Evolutionary conservation across 2,113 vertebrate genomes (phyloP), one percentile per base, ranked within the genome.

Genomic region (Mobula hypostoma): DNA sequence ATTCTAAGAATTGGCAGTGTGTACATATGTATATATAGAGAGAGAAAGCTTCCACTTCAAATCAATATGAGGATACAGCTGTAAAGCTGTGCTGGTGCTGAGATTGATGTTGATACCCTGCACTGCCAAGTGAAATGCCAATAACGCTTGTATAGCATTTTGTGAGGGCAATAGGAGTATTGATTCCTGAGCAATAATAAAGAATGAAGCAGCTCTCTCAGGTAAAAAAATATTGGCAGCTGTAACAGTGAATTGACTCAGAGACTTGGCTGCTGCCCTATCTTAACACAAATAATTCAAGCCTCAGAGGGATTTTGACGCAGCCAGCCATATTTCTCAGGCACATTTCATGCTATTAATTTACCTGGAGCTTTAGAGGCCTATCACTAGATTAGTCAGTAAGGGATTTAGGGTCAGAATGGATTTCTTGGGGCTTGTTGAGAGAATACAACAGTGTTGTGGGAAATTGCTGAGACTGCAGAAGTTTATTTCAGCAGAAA

Each of bases 141-240:
- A 98, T 98, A 98, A 97, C 96, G 97, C 97, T 98, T 98, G 97
- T 98, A 97, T 97, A 98, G 97, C 97, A 97, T 97, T 98, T 98
- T 98, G 97, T 97, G 97, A 98, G 97, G 97, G 97, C 97, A 97
- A 97, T 97, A 97, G 96, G 96, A 97, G 95, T 97, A 98, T 98
- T 96, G 97, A 98, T 98, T 98, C 96, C 96, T 96, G 95, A 97
- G 97, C 97, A 97, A 97, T 97, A 97, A 98, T 97, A 98, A 97
- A 97, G 97, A 97, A 97, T 97, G 97, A 97, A 97, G 97, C 96
- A 94, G 96, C 96, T 97, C 97, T 97, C 97, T 97, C 97, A 97
- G 97, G 97, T 97, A 97, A 97, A 97, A 97, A 97, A 97, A 94
- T 97, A 98, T 97, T 97, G 97, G 96, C 97, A 98, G 97, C 96